A percentile compares a stretch with the other conserved stretches of the same genome.
phyloP scores from a whole-genome alignment of 64 coral and sea anemone genomes.

The Actinia tenebrosa region DNA sequence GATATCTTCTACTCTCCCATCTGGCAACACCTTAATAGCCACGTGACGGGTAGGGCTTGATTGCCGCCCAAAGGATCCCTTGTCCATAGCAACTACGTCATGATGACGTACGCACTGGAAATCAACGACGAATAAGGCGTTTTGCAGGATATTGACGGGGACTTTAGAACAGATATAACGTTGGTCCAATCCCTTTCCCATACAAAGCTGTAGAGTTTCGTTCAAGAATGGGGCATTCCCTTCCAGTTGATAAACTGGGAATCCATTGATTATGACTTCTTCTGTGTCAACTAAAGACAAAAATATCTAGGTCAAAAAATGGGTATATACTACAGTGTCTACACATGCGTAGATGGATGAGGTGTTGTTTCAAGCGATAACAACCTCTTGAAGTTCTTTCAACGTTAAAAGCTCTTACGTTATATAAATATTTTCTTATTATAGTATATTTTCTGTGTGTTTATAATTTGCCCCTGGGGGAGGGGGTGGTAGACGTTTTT shows the following conservation, averaged over 20 bases:
- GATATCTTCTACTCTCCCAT: constrained; percentile 7
- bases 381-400: too few relatives aligned
- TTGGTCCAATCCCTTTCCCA: not conserved
- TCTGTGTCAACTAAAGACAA: not conserved
- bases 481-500: too few relatives aligned
- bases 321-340: too few relatives aligned
- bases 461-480: too few relatives aligned
- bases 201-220: constrained; percentile 9
- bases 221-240: not conserved
- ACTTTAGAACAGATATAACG: not conserved
- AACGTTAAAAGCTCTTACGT: too few relatives aligned
- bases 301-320: not conserved
- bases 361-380: too few relatives aligned
- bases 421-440: too few relatives aligned
- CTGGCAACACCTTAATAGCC: not conserved
- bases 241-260: not conserved
- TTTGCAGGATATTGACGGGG: not conserved
- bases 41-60: constrained; percentile 18
- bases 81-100: constrained; percentile 1
- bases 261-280: not conserved
- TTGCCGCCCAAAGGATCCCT: constrained; percentile 8
- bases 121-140: constrained; percentile 8
- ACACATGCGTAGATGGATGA: too few relatives aligned
- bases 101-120: constrained; percentile 9
- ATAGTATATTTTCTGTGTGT: too few relatives aligned